A percentile compares a stretch with the other conserved stretches of the same genome.
Conservation (phyloP, 2,797 vertebrate genomes). For the Sebastes cheni region DNA sequence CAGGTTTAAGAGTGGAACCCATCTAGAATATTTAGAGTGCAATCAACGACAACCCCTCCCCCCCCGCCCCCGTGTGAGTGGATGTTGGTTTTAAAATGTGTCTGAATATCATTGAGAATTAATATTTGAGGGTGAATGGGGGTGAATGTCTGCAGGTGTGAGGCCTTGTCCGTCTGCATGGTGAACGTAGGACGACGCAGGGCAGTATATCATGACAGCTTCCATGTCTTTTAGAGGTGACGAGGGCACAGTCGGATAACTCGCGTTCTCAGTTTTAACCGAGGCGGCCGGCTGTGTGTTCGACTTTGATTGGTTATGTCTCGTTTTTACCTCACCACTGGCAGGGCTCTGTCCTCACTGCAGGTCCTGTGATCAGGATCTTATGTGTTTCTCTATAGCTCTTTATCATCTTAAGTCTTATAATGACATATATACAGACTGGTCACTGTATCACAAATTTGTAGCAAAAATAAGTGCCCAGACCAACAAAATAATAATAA, state of each 20-base stretch:
- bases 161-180: conserved; percentile 13
- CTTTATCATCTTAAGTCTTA: conserved; percentile 77
- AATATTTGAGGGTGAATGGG: conserved; percentile 5
- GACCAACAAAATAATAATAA: conserved; percentile 70
- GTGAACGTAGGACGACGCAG: background rate
- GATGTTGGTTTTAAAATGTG: conserved; percentile 8
- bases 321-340: conserved; percentile 75
- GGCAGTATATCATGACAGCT: conserved; percentile 19
- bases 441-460: conserved; percentile 86
- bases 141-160: conserved; percentile 20
- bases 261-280: background rate
- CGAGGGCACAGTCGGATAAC: background rate
- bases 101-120: background rate
- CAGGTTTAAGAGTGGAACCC: conserved; percentile 21
- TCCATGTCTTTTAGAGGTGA: conserved; percentile 17
- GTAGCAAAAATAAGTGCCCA: conserved; percentile 88
- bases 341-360: conserved; percentile 65
- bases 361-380: conserved; percentile 60
- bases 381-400: conserved; percentile 71
- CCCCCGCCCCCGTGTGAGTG: background rate
- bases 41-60: conserved; percentile 16
- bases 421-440: conserved; percentile 75
- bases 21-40: conserved; percentile 18
- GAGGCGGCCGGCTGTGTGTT: conserved; percentile 13
- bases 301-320: conserved; percentile 43